These are phyloP conservation scores for Apocheima hispidaria DNA, from an alignment of 2,888 invertebrate species.

Conservation along the genomic window DNA sequence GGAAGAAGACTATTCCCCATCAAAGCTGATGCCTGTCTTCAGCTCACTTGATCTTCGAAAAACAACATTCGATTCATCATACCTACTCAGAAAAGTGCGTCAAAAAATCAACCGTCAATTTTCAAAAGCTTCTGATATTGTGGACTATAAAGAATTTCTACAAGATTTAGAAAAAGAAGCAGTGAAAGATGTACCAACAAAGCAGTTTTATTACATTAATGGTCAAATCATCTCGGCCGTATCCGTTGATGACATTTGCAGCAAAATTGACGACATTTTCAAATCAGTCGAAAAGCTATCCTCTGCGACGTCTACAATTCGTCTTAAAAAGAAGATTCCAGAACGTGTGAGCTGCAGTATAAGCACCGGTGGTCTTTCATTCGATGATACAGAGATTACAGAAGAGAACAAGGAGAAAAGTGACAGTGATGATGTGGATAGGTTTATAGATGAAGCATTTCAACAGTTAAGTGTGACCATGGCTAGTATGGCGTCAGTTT, in stretches of 20 bases:
- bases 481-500: constrained; percentile 58
- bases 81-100: constrained; percentile 67
- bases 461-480: constrained; percentile 65
- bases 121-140: constrained; percentile 58
- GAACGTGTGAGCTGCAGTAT: constrained; percentile 73
- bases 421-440: constrained; percentile 64
- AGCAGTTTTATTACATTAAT: constrained; percentile 65
- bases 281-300: constrained; percentile 74
- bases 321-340: constrained; percentile 56
- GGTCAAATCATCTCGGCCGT: constrained; percentile 71
- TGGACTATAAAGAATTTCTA: constrained; percentile 71
- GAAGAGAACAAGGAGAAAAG: constrained; percentile 41
- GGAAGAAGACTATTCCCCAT: constrained; percentile 60
- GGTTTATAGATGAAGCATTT: constrained; percentile 76
- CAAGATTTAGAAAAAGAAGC: constrained; percentile 58
- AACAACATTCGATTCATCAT: constrained; percentile 75
- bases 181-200: constrained; percentile 48
- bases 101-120: constrained; percentile 62
- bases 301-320: constrained; percentile 64
- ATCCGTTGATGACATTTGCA: constrained; percentile 74
- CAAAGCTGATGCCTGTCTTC: constrained; percentile 58
- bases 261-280: constrained; percentile 74
- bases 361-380: constrained; percentile 66
- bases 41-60: constrained; percentile 67
- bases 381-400: constrained; percentile 66